Evolutionary conservation across 2,797 vertebrate species (phyloP).

Genomic region (Poecile montanus): DNA sequence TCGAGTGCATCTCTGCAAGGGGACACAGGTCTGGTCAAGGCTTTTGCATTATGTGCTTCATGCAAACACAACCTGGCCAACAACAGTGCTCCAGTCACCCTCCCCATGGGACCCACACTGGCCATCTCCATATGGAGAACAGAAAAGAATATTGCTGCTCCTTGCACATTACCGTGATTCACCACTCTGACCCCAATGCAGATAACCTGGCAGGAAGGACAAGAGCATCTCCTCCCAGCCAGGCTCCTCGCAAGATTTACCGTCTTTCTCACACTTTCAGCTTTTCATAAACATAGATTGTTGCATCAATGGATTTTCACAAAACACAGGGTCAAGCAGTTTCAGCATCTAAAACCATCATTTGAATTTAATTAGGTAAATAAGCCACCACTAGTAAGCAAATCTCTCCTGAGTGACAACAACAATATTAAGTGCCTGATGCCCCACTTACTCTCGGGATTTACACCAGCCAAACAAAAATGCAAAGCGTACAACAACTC

Average conservation of each 20-base stretch:
- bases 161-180: background rate
- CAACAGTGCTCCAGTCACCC: background rate
- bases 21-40: background rate
- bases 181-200: background rate
- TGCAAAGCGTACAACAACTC: background rate
- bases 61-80: background rate
- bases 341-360: background rate
- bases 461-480: background rate
- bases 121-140: background rate
- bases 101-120: fast-evolving
- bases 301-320: background rate
- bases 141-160: background rate
- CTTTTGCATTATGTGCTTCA: background rate
- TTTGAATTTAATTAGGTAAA: background rate
- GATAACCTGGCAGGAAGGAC: background rate
- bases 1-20: constrained; percentile 80
- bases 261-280: background rate
- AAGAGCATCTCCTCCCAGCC: background rate
- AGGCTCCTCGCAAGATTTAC: background rate
- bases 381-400: background rate
- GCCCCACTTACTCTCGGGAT: background rate
- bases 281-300: background rate
- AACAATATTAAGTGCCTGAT: background rate
- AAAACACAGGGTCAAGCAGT: background rate
- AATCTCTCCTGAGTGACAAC: background rate